Percentiles rank a stretch among this genome's conserved stretches.
These are phyloP conservation scores for Etheostoma cragini DNA, from an alignment of 2,113 vertebrate species.

Conservation along the genomic window DNA sequence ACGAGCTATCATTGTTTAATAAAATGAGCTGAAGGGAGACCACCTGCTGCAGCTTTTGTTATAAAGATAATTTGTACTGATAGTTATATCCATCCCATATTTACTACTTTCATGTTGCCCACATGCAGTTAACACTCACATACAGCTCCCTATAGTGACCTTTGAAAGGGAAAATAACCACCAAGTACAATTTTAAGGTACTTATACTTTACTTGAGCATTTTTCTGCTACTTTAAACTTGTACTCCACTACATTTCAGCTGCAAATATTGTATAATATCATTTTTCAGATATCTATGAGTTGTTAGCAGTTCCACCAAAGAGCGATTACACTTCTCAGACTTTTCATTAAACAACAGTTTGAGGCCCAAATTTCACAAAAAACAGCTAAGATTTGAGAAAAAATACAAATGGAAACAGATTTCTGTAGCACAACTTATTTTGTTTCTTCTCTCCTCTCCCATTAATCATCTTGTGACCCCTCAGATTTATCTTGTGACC, in stretches of 20 bases:
- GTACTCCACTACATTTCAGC: neutral
- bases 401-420: neutral
- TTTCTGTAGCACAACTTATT: neutral
- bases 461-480: neutral
- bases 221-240: neutral
- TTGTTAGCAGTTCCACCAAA: neutral
- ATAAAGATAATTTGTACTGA: neutral
- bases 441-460: neutral
- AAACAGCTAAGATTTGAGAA: neutral
- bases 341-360: neutral
- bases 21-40: neutral
- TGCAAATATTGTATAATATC: neutral
- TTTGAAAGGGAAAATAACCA: neutral
- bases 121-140: slow-evolving; percentile 10
- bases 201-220: neutral
- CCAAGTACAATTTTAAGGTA: neutral
- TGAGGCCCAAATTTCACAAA: neutral
- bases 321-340: neutral
- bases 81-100: neutral
- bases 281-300: neutral
- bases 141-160: neutral
- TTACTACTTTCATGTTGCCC: neutral
- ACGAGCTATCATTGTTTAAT: neutral
- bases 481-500: neutral
- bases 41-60: neutral